A percentile compares a stretch with the other conserved stretches of the same genome.
Evolutionary conservation across 2,797 vertebrate genomes (phyloP).

Genomic region (Centropyge bicolor): DNA sequence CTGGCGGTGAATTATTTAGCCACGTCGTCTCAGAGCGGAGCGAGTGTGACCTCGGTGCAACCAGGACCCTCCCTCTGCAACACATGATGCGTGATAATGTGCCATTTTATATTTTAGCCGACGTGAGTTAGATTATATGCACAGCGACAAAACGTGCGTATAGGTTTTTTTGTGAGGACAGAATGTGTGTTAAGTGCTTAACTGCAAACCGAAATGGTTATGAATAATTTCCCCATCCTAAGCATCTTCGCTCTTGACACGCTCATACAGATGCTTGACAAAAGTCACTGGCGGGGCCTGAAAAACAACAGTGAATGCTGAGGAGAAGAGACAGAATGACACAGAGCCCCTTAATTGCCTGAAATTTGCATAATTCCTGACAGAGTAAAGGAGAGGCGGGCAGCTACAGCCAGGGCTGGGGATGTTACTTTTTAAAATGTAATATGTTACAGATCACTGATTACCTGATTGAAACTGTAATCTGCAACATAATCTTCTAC

Average conservation of each 20-base stretch:
- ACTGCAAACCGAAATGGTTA: slow-evolving; percentile 21
- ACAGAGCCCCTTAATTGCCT: slow-evolving; percentile 70
- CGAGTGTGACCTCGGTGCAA: slow-evolving; percentile 30
- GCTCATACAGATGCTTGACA: slow-evolving; percentile 65
- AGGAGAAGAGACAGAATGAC: slow-evolving; percentile 60
- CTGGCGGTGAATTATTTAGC: slow-evolving; percentile 62
- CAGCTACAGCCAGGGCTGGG: slow-evolving; percentile 42
- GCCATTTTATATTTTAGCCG: slow-evolving; percentile 1
- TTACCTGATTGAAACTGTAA: slow-evolving; percentile 81
- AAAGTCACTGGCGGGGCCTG: slow-evolving; percentile 59
- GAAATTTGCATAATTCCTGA: slow-evolving; percentile 72
- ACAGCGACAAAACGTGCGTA: background rate
- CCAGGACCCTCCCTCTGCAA: background rate
- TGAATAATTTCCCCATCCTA: slow-evolving; percentile 69
- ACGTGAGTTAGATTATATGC: background rate
- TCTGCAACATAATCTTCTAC: slow-evolving; percentile 73
- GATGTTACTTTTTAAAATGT: slow-evolving; percentile 66
- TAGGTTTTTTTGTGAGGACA: background rate
- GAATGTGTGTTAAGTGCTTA: slow-evolving; percentile 24
- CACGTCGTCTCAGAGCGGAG: slow-evolving; percentile 10
- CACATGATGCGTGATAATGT: background rate
- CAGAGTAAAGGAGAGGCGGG: slow-evolving; percentile 47
- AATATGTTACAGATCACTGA: slow-evolving; percentile 79
- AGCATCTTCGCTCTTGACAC: slow-evolving; percentile 63
- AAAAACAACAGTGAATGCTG: slow-evolving; percentile 61